Base-by-base conservation (phyloP, 64 coral and sea anemone genomes). In the Catalaphyllia jardinei region DNA sequence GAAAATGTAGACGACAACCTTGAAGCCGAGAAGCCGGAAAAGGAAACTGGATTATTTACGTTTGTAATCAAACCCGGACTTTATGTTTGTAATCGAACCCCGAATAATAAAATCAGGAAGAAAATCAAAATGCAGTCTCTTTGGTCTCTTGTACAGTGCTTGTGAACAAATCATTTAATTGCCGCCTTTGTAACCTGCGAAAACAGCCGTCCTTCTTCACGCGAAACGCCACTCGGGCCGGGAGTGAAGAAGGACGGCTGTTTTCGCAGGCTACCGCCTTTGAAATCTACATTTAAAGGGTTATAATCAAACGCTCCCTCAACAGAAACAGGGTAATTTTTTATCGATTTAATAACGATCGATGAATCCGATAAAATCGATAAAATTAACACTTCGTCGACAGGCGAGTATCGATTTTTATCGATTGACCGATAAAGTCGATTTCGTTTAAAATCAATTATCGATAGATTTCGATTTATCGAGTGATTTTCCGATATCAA, bases 161-260 rank as follows among this genome's bases (percentile, higher is more conserved):
- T 33, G 25, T 74, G 27, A 74, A 74, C 72, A 74, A 74, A 74
- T 74, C 29, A 74, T 74, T 74, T 74, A 42, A 77, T 50, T 50
- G 75, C 75, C 75, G 39, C 38, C 75, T n/a, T n/a, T n/a, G n/a
- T n/a, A n/a, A n/a, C n/a, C n/a, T n/a, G n/a, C n/a, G n/a, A n/a
- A n/a, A n/a, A n/a, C n/a, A n/a, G n/a, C n/a, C n/a, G n/a, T n/a
- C n/a, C n/a, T n/a, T n/a, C n/a, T n/a, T n/a, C n/a, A n/a, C n/a
- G n/a, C n/a, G n/a, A n/a, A n/a, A n/a, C n/a, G n/a, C n/a, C n/a
- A n/a, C n/a, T n/a, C n/a, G n/a, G n/a, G n/a, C n/a, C n/a, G n/a
- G n/a, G n/a, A n/a, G n/a, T n/a, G n/a, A n/a, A n/a, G n/a, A n/a
- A n/a, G n/a, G n/a, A n/a, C n/a, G n/a, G n/a, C n/a, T n/a, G n/a